Evolutionary conservation across 2,888 invertebrate species (phyloP).

Genomic region (Mimumesa dahlbomi): DNA sequence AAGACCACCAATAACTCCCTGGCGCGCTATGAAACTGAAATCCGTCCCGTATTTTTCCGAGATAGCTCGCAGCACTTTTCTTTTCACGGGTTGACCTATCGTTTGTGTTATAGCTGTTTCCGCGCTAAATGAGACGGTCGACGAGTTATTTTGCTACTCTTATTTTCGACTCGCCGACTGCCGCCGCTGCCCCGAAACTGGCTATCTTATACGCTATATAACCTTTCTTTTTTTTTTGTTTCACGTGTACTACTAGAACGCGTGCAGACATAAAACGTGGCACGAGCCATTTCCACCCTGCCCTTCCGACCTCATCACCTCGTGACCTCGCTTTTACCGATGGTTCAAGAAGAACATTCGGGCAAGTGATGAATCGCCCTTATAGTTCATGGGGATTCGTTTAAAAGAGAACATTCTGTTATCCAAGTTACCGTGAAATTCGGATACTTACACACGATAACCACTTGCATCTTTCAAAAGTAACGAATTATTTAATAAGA

Average conservation of each 20-base stretch:
- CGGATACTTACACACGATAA: too few relatives aligned
- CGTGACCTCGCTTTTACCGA: slow-evolving; percentile 6
- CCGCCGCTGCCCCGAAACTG: background rate
- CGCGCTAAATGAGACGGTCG: slow-evolving; percentile 36
- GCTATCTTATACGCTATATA: background rate
- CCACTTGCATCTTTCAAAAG: too few relatives aligned
- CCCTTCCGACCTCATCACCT: background rate
- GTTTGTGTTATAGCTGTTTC: slow-evolving; percentile 47
- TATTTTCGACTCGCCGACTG: slow-evolving; percentile 2
- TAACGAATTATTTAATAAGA: too few relatives aligned
- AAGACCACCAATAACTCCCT: slow-evolving; percentile 56
- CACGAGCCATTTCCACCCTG: background rate
- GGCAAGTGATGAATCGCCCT: too few relatives aligned
- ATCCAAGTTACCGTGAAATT: too few relatives aligned
- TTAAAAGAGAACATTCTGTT: too few relatives aligned
- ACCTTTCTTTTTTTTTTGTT: background rate
- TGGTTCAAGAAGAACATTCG: background rate
- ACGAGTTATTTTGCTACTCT: slow-evolving; percentile 31
- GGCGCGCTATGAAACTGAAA: slow-evolving; percentile 67
- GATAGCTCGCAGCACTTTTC: slow-evolving; percentile 1
- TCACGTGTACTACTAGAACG: slow-evolving; percentile 2
- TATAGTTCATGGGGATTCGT: too few relatives aligned
- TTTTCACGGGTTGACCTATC: slow-evolving; percentile 43
- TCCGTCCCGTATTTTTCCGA: slow-evolving; percentile 37
- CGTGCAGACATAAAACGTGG: background rate